These are phyloP conservation scores for Enteromius afrohamiltoni DNA, from an alignment of 2,797 vertebrate genomes.

Conservation along the genomic window DNA sequence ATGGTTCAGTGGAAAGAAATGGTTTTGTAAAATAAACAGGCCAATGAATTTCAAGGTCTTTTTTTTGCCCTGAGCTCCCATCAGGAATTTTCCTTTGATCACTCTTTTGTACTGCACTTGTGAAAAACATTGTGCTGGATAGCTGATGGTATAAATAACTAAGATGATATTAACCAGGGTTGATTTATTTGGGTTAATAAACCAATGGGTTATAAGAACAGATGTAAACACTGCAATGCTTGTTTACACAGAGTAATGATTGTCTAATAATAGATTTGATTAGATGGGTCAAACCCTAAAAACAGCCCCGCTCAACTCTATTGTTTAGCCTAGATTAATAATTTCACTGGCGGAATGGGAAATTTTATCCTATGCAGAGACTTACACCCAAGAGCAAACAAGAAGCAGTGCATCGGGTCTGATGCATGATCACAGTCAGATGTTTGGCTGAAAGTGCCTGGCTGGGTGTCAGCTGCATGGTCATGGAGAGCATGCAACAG, in stretches of 20 bases:
- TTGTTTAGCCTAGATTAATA: neutral
- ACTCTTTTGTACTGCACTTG: neutral
- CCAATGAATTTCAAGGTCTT: neutral
- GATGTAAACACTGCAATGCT: neutral
- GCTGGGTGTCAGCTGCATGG: conserved; percentile 56
- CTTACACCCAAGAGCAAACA: conserved; percentile 16
- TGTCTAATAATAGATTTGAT: neutral
- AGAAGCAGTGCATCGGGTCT: neutral
- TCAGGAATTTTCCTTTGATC: neutral
- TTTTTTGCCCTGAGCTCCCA: neutral
- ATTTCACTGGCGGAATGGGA: neutral
- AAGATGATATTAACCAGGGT: neutral
- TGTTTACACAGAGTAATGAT: neutral
- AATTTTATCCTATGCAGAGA: neutral
- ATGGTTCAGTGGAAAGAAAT: neutral
- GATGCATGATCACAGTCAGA: conserved; percentile 56
- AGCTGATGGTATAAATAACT: neutral
- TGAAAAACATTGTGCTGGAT: neutral
- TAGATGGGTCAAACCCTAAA: neutral
- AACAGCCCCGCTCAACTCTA: neutral
- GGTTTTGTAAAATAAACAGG: conserved; percentile 1
- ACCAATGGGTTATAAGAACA: neutral
- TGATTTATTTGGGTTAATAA: neutral
- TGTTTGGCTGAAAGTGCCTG: conserved; percentile 56
- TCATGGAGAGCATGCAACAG: conserved; percentile 35